These are phyloP conservation scores for Heliconius hermathena DNA, from an alignment of 1,140 invertebrate genomes.

Conservation along the genomic window DNA sequence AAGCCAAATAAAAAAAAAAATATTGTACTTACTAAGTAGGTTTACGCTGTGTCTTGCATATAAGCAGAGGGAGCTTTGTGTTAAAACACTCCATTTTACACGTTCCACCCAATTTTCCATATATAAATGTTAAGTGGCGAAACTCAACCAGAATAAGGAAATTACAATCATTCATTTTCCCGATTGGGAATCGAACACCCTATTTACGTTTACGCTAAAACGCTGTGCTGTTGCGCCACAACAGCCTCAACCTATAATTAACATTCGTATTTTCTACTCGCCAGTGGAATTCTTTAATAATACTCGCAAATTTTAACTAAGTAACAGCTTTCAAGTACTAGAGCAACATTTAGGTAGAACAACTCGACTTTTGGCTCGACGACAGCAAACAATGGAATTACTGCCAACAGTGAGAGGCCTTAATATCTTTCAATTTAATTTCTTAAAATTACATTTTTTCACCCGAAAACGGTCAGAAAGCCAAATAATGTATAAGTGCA, in stretches of 20 bases:
- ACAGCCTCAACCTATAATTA: not conserved
- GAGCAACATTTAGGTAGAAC: constrained; percentile 28
- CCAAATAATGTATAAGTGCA: constrained; percentile 8
- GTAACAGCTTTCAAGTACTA: constrained; percentile 29
- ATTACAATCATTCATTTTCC: not conserved
- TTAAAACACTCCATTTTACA: no score
- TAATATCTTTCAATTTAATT: constrained; percentile 24
- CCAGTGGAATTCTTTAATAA: constrained; percentile 23
- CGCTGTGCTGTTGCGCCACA: no score
- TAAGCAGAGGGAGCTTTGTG: no score
- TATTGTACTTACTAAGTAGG: no score
- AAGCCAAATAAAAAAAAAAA: no score
- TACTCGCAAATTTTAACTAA: constrained; percentile 29
- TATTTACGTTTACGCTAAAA: no score
- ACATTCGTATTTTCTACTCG: not conserved
- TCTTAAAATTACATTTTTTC: constrained; percentile 15
- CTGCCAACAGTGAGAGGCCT: constrained; percentile 30
- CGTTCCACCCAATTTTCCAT: no score
- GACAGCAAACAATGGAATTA: constrained; percentile 37
- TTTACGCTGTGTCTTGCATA: no score
- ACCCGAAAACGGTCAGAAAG: not conserved
- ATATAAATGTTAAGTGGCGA: no score
- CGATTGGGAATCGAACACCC: no score
- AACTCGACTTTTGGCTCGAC: constrained; percentile 34
- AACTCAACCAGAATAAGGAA: not conserved